Conservation (phyloP, 2,888 invertebrate species). For the Plagiodera versicolora region DNA sequence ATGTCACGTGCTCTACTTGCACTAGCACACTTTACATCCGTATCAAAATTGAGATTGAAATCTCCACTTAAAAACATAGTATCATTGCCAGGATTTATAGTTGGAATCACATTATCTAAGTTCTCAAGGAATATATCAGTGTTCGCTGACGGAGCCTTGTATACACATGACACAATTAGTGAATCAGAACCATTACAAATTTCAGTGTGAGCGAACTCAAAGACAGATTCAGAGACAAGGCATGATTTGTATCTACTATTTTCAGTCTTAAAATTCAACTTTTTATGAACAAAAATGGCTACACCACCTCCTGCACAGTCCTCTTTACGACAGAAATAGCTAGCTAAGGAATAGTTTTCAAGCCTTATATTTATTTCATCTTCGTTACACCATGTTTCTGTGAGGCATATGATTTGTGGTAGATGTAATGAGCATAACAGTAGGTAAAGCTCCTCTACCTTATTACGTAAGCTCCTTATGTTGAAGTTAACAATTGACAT, state of each 20-base stretch:
- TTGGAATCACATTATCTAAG: too few relatives aligned
- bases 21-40: too few relatives aligned
- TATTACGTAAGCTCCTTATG: not conserved
- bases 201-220: too few relatives aligned
- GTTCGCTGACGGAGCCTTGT: too few relatives aligned
- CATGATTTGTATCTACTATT: not conserved
- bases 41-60: too few relatives aligned
- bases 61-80: too few relatives aligned
- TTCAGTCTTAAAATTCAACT: conserved; percentile 3
- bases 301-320: not conserved
- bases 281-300: not conserved
- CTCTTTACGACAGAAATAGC: not conserved
- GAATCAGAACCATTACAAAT: too few relatives aligned
- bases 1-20: too few relatives aligned
- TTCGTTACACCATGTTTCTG: not conserved
- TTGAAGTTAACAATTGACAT: not conserved
- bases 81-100: too few relatives aligned
- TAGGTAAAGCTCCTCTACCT: not conserved
- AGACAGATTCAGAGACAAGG: too few relatives aligned
- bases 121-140: too few relatives aligned
- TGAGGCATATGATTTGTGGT: not conserved
- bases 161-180: too few relatives aligned
- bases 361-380: not conserved
- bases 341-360: conserved; percentile 3
- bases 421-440: not conserved